Conservation (phyloP, 2,113 vertebrate species). For the Caranx ignobilis region DNA sequence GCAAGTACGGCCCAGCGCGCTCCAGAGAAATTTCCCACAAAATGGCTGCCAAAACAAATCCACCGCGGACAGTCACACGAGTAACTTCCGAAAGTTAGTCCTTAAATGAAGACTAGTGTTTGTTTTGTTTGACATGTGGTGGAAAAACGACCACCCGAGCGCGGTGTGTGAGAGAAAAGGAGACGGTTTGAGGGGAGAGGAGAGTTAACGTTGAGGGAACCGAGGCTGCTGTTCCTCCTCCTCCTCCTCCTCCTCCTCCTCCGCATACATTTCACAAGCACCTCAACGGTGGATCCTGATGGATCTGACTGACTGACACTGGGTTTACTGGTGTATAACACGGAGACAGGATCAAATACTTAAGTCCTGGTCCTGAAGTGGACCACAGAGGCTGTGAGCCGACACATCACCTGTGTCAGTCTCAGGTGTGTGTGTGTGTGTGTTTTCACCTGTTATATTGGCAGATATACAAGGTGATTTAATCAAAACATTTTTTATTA, state of each 20-base stretch:
- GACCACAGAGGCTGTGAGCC: not conserved
- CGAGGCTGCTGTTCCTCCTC: too few species aligned
- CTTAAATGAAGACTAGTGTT: too few species aligned
- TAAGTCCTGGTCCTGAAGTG: not conserved
- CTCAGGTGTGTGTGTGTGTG: not conserved
- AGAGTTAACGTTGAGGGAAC: not conserved
- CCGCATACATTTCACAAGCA: not conserved
- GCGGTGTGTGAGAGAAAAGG: not conserved
- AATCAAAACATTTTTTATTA: slow-evolving; percentile 55
- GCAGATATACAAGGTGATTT: not conserved
- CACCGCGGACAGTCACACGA: slow-evolving; percentile 7
- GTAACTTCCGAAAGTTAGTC: not conserved
- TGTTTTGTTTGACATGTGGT: not conserved
- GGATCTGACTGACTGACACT: not conserved
- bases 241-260: not conserved
- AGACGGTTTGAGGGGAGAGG: not conserved
- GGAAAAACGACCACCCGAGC: not conserved
- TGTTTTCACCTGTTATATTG: not conserved
- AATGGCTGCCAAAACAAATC: slow-evolving; percentile 87
- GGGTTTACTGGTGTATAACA: too few species aligned
- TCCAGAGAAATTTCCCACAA: slow-evolving; percentile 80
- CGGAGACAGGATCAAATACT: too few species aligned
- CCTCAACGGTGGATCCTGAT: not conserved
- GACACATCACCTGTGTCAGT: too few species aligned
- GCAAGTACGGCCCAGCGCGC: slow-evolving; percentile 71